Evolutionary conservation across 2,888 invertebrate genomes (phyloP), one percentile per base, ranked within the genome.

Genomic region (Lochmaea capreae): DNA sequence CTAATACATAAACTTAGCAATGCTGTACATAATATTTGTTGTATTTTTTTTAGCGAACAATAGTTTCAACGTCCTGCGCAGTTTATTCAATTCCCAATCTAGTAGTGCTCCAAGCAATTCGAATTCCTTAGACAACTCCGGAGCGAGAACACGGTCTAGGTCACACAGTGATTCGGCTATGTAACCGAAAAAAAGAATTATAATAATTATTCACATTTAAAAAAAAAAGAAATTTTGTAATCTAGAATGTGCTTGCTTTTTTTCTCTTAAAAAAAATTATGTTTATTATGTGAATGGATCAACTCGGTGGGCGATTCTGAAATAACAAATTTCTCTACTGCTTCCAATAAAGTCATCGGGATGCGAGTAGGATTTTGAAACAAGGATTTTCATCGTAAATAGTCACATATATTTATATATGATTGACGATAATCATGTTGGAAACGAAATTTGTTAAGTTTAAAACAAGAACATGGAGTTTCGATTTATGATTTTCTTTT

Each of bases 131-230:
- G 79, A 81, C 57, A 78, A 78, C 76, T 76, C 76, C 11, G 79
- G 80, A 61, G 68, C 79, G 22, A 76, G 77, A 59, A 78, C 79
- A 63, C 80, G 80, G 73, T 80, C 76, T 54, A 75, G 77, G 58
- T 77, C 78, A 54, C 77, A 80, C 67, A 79, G 79, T 66, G 81
- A 81, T 76, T 80, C 80, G 62, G 75, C 77, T 69, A 79, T 82
- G 79, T 81, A 80, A 80, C 62, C 66, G 42, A 49, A 59, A 66
- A 33, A 42, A 57, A 69, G 49, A 68, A 67, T 63, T 14, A 49
- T 4, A 16, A 16, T 54, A 16, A 18, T 16, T 72, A 72, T 33
- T 71, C 49, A 39, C 46, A 65, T 71, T 43, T 71, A 26, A 62
- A 62, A 62, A 62, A 65, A 46, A 49, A 49, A 26, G 46, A 65